Evolutionary conservation across 2,888 invertebrate species (phyloP).

Genomic region (Hypercompe scribonia): DNA sequence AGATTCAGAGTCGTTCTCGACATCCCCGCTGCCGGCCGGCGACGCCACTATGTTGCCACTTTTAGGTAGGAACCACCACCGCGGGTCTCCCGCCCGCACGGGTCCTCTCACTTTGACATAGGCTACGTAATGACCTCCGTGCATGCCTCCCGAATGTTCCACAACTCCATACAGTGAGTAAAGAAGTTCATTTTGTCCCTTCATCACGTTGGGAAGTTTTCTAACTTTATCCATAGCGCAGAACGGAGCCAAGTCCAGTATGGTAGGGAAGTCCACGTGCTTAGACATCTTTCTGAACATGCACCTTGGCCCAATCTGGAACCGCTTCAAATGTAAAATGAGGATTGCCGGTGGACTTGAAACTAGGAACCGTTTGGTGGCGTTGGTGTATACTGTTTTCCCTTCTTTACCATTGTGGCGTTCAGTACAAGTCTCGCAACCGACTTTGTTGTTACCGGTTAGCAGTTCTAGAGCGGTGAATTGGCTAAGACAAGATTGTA

Average conservation of each 20-base stretch:
- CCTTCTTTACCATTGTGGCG: constrained; percentile 89
- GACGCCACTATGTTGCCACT: constrained; percentile 85
- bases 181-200: constrained; percentile 89
- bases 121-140: constrained; percentile 95
- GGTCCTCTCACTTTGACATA: constrained; percentile 95
- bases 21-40: constrained; percentile 62
- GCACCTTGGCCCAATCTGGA: constrained; percentile 92
- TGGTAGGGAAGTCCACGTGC: constrained; percentile 94
- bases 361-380: constrained; percentile 94
- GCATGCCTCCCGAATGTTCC: constrained; percentile 96
- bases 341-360: constrained; percentile 97
- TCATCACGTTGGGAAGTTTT: constrained; percentile 87
- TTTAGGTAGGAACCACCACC: constrained; percentile 91
- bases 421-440: constrained; percentile 95
- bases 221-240: constrained; percentile 90
- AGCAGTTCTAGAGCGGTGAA: constrained; percentile 97
- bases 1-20: constrained; percentile 84
- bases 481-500: constrained; percentile 96
- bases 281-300: constrained; percentile 94
- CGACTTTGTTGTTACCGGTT: constrained; percentile 96
- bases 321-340: constrained; percentile 97
- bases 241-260: constrained; percentile 96
- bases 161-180: constrained; percentile 98
- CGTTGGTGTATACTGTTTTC: constrained; percentile 92
- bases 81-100: constrained; percentile 87